Base-by-base conservation (phyloP, 2,113 vertebrate genomes). In the Sminthopsis crassicaudata region DNA sequence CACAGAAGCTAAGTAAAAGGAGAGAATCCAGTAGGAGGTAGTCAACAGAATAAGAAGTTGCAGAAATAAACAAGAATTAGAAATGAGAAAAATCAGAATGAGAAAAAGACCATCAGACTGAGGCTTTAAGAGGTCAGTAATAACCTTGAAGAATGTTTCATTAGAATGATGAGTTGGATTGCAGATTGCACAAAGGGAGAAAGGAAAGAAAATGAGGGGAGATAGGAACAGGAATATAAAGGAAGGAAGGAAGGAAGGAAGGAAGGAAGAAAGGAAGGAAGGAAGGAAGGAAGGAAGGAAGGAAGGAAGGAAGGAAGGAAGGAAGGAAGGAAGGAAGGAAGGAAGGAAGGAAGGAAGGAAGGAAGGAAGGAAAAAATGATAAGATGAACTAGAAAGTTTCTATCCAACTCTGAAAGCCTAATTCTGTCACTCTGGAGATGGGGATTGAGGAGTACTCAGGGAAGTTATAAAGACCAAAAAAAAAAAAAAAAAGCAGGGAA, bases 11-110 rank as follows among this genome's bases (percentile, higher is more conserved):
- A 55, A 76, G 89, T 7, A 51, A 51, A 91, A 16, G 26, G 36
- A 48, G 10, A 25, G 12, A n/a, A 11, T 48, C 48, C 52, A 12
- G 22, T 10, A 0, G 0, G 3, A 25, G 36, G 24, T 90, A 7
- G 16, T 84, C 67, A 42, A 84, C 14, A 42, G 36, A 8, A 76
- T 76, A 30, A 36, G n/a, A 42, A 84, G 67, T 22, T 84, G 67
- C 67, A 84, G 67, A 84, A 6, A 19, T 84, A 42, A 76, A 42
- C 1, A 8, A 8, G n/a, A 42, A 84, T 42, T 19, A 42, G n/a
- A 22, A 53, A 53, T 53, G 14, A 53, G 53, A 53, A 54, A 54
- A 54, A 54, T 23, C 53, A 54, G n/a, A 23, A 42, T 42, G 67
- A 84, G n/a, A 16, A 84, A 84, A 84, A 42, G 67, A 84, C 16